Evolutionary conservation across 2,888 invertebrate species (phyloP).

Genomic region (Tetrapedia diversipes): DNA sequence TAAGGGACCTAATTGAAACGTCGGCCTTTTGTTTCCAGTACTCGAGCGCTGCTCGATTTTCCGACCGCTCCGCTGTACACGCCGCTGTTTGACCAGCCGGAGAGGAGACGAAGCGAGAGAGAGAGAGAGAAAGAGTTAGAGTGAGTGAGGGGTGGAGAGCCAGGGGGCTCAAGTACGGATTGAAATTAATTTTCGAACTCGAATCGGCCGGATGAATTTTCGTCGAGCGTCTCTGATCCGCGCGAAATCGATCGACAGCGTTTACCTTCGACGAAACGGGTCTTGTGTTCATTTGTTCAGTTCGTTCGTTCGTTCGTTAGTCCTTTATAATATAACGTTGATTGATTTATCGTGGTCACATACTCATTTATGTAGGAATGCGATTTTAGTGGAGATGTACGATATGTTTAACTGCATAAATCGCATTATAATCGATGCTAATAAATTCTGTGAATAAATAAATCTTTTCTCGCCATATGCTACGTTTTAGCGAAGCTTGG

Average conservation of each 20-base stretch:
- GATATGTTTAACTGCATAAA: no score
- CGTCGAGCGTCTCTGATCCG: slow-evolving; percentile 39
- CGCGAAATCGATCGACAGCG: slow-evolving; percentile 37
- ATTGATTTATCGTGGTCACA: no score
- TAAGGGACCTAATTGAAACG: slow-evolving; percentile 82
- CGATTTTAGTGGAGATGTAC: no score
- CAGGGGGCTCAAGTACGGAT: slow-evolving; percentile 48
- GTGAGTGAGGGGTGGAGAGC: neutral
- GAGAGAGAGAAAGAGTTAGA: neutral
- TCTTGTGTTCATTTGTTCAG: slow-evolving; percentile 5
- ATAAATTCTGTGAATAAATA: no score
- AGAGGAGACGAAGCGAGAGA: slow-evolving; percentile 8
- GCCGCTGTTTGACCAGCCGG: slow-evolving; percentile 58
- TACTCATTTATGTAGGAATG: no score
- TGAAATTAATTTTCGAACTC: slow-evolving; percentile 64
- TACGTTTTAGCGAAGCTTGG: no score
- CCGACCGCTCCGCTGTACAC: slow-evolving; percentile 44
- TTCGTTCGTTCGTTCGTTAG: neutral
- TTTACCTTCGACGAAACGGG: neutral
- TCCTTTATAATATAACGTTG: no score
- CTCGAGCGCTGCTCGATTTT: slow-evolving; percentile 68
- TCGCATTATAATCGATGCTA: no score
- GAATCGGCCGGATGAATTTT: slow-evolving; percentile 55
- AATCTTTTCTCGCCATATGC: no score
- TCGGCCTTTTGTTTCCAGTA: slow-evolving; percentile 75